A percentile compares a stretch with the other conserved stretches of the same genome.
These are phyloP conservation scores for Argyra leucocephala DNA, from an alignment of 2,888 invertebrate species.

Conservation along the genomic window DNA sequence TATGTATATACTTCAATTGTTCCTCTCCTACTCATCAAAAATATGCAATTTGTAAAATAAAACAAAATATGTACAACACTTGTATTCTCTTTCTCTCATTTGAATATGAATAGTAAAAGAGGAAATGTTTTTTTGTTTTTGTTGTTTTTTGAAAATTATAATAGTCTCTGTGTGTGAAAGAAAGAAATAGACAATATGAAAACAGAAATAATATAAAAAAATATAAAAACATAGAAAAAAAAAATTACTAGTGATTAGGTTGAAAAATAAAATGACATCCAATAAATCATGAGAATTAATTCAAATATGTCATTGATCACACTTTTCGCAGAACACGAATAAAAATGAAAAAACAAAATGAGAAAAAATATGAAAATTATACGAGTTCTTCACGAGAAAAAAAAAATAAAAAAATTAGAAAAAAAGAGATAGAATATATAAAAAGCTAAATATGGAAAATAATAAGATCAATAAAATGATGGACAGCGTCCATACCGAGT, in stretches of 20 bases:
- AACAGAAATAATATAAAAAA: neutral
- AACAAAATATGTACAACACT: neutral
- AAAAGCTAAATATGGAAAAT: too few species aligned
- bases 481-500: too few species aligned
- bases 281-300: slow-evolving; percentile 1
- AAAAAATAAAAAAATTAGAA: neutral
- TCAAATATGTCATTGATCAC: neutral
- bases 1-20: neutral
- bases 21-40: neutral
- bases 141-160: neutral
- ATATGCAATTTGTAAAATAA: neutral
- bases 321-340: neutral
- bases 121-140: neutral
- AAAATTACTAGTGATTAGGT: neutral
- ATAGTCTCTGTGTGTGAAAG: neutral
- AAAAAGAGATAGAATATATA: neutral
- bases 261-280: slow-evolving; percentile 6
- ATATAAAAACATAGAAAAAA: neutral
- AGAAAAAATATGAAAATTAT: too few species aligned
- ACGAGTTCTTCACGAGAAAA: neutral
- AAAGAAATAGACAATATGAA: neutral
- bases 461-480: too few species aligned
- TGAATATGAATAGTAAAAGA: neutral
- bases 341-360: neutral
- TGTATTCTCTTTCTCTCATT: neutral